These are phyloP conservation scores for Alethe castanea DNA, from an alignment of 2,113 vertebrate species.

Conservation along the genomic window DNA sequence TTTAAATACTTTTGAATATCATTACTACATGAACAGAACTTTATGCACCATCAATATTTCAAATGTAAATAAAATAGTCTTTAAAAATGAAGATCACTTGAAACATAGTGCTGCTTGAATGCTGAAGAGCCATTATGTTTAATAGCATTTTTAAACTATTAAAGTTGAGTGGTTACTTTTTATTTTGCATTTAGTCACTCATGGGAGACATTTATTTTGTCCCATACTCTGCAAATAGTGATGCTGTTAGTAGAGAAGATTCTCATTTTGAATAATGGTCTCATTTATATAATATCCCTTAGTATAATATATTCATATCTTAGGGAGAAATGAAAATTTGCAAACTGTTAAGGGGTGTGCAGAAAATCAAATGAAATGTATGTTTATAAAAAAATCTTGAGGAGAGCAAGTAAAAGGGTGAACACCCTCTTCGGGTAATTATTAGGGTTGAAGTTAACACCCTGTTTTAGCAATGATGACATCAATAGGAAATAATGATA, in stretches of 20 bases:
- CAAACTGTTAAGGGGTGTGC: conserved; percentile 50
- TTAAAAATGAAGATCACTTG: conserved; percentile 79
- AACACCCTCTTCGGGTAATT: neutral
- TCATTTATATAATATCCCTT: conserved; percentile 75
- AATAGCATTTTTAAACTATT: conserved; percentile 85
- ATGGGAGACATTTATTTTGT: conserved; percentile 82
- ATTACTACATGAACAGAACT: conserved; percentile 46
- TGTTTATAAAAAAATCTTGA: conserved; percentile 30
- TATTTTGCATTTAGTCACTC: conserved; percentile 85
- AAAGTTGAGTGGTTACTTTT: conserved; percentile 84
- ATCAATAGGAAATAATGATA: neutral
- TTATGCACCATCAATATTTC: conserved; percentile 78
- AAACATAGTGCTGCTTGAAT: conserved; percentile 77
- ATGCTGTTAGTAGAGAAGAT: conserved; percentile 70
- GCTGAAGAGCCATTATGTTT: conserved; percentile 79
- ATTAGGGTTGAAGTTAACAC: neutral
- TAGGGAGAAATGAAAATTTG: conserved; percentile 59
- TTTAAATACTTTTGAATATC: conserved; percentile 60
- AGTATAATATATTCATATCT: conserved; percentile 70
- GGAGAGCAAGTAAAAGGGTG: neutral
- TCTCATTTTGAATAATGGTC: conserved; percentile 77
- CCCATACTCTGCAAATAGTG: conserved; percentile 75
- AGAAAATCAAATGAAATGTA: conserved; percentile 43
- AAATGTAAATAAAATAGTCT: conserved; percentile 82
- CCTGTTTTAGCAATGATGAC: neutral